Percentiles rank a stretch among this genome's conserved stretches.
Conservation (phyloP, 2,797 vertebrate genomes). For the Hydrolagus colliei region DNA sequence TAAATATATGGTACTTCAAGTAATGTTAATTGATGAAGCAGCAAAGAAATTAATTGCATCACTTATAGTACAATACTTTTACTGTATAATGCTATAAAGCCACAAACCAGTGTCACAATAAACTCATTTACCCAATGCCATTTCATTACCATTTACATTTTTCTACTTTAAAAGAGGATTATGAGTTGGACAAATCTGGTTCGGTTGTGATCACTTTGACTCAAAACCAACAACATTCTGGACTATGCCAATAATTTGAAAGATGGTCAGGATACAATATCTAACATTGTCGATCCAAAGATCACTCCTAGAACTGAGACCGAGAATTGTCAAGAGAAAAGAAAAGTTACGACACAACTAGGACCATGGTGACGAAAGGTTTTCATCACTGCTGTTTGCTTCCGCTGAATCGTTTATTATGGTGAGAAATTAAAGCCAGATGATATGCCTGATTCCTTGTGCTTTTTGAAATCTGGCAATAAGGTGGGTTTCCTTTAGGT, state of each 20-base stretch:
- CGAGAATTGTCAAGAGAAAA: too few species aligned
- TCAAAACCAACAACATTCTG: not conserved
- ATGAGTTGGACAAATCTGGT: not conserved
- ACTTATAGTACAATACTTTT: not conserved
- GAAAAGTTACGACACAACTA: too few species aligned
- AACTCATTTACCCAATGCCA: not conserved
- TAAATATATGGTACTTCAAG: not conserved
- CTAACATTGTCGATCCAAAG: not conserved
- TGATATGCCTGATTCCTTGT: too few species aligned
- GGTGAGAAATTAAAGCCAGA: too few species aligned
- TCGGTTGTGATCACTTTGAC: not conserved
- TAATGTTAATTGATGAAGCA: not conserved
- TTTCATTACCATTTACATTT: not conserved
- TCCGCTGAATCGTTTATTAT: too few species aligned
- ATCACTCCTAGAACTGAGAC: not conserved
- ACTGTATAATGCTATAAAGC: not conserved
- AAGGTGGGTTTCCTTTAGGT: too few species aligned
- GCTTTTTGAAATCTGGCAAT: too few species aligned
- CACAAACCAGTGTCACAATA: not conserved
- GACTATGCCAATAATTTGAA: not conserved
- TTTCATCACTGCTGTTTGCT: too few species aligned
- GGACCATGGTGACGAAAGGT: too few species aligned
- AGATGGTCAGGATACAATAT: not conserved
- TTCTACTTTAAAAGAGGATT: not conserved
- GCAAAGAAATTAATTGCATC: not conserved